Base-by-base conservation (phyloP, 2,888 invertebrate genomes). In the Polyommatus iphigenia region DNA sequence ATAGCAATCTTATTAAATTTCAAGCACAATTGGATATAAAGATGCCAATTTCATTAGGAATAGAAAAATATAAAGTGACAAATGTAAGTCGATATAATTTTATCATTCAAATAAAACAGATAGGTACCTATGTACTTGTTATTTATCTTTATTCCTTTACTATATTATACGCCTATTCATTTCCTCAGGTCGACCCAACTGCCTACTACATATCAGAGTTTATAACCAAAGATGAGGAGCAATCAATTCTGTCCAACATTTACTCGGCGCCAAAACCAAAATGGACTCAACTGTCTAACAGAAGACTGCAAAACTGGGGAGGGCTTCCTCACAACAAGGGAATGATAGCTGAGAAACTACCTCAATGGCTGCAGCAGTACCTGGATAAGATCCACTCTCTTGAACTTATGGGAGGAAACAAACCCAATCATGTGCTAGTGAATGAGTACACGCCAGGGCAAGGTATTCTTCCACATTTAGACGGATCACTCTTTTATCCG, bases 221-320 rank as follows among this genome's bases (percentile, higher is more conserved):
- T 88, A 96, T 99, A 83, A 96, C 96, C 1, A 90, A 93, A 81
- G 95, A 95, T 67, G 97, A 98, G 86, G 97, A 98, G 87, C 90
- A 95, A 77, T 88, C 94, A 36, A 95, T 99, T 80, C 85, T 98
- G 75, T 94, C 95, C 57, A 95, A 96, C 82, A 96, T 99, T 36
- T 96, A 98, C 85, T 91, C 94, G 62, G 96, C 96, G 13, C 99
- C 99, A 86, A 97, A 96, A 84, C 99, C 99, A 10, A 99, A 99
- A 91, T 99, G 99, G 99, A 98, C 98, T 1, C 97, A 97, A 86
- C 94, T 99, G 67, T 96, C 97, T 29, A 97, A 98, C 87, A 95
- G 99, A 81, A 95, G 99, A 81, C 94, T 99, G n/a, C 99, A 99
- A 88, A 99, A 99, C 89, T 99, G 99, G 96, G 99, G 99, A 36